These are phyloP conservation scores for Laticauda laticaudata DNA, from an alignment of 2,113 vertebrate species.

Conservation along the genomic window DNA sequence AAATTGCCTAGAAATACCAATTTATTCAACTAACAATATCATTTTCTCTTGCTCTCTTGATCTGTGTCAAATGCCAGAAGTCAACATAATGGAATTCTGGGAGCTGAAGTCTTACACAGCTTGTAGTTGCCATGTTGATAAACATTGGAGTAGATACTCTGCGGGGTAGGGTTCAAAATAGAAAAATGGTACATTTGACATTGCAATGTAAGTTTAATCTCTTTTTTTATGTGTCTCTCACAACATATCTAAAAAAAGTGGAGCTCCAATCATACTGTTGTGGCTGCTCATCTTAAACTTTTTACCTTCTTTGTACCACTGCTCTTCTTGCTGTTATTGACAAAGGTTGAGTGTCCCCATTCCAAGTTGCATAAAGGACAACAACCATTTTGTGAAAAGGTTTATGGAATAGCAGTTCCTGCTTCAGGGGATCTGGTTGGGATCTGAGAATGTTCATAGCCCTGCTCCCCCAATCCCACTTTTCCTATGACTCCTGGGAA, in stretches of 20 bases:
- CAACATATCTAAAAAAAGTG: background rate
- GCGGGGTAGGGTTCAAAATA: background rate
- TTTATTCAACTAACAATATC: too few species aligned
- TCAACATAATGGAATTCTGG: too few species aligned
- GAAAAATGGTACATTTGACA: background rate
- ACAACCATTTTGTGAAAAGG: background rate
- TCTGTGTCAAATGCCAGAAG: too few species aligned
- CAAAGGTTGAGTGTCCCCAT: background rate
- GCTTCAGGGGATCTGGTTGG: background rate
- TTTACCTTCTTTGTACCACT: background rate
- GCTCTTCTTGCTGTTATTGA: too few species aligned
- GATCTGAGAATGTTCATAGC: background rate
- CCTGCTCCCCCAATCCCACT: background rate
- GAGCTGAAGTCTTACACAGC: too few species aligned
- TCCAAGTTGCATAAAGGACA: background rate
- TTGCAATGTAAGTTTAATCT: background rate
- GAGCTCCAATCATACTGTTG: background rate
- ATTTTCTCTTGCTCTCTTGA: too few species aligned
- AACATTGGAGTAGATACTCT: background rate
- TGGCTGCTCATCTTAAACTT: background rate
- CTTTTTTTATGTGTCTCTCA: background rate
- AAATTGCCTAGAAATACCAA: too few species aligned
- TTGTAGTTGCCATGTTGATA: too few species aligned
- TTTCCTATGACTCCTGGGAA: background rate
- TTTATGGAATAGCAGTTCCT: background rate